Conservation (phyloP, 35 echinoderm and acorn worm genomes). For the Patiria miniata region DNA sequence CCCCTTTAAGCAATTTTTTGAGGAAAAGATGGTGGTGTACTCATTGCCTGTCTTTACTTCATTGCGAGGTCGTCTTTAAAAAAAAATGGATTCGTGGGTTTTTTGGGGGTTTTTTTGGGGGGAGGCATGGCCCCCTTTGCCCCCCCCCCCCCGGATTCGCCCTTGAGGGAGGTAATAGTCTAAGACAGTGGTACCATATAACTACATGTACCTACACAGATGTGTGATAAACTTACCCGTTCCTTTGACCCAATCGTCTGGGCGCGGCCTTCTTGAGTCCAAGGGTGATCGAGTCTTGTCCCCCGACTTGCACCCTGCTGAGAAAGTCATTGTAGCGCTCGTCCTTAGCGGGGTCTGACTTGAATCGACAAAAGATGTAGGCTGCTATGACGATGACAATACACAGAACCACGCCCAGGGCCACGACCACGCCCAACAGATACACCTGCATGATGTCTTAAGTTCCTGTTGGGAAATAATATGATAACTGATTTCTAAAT, state of each 20-base stretch:
- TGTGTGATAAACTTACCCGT: neutral
- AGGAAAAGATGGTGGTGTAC: too few relatives aligned
- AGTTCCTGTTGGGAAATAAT: neutral
- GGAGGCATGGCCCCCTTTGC: too few relatives aligned
- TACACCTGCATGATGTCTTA: neutral
- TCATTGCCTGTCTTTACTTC: too few relatives aligned
- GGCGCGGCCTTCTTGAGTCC: neutral
- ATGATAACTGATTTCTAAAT: too few relatives aligned
- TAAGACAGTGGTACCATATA: too few relatives aligned
- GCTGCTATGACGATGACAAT: neutral
- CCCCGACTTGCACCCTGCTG: neutral
- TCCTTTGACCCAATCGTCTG: neutral
- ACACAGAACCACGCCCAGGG: neutral
- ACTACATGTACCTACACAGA: too few relatives aligned
- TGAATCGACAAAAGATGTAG: neutral
- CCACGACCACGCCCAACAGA: neutral
- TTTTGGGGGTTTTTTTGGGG: too few relatives aligned
- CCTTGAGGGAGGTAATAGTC: too few relatives aligned
- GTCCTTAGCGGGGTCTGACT: neutral
- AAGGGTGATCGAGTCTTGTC: neutral
- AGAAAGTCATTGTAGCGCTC: neutral
- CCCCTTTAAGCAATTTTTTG: too few relatives aligned
- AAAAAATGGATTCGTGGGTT: too few relatives aligned
- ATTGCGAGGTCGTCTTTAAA: too few relatives aligned
- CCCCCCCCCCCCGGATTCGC: too few relatives aligned